Conservation (phyloP, 2,888 invertebrate genomes). For the Archips xylosteana region DNA sequence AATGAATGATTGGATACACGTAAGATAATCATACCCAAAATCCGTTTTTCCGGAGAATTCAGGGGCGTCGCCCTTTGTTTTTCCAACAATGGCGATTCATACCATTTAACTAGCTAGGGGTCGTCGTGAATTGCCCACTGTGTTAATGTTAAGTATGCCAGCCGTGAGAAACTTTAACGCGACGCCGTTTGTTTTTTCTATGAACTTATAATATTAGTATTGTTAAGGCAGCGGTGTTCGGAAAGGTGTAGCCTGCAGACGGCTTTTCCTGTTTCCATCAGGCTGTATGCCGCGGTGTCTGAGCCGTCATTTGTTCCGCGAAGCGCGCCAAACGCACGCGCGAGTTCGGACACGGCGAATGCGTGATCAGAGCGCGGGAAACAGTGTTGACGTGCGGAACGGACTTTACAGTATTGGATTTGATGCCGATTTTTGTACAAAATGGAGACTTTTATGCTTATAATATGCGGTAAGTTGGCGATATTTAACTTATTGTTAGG, state of each 20-base stretch:
- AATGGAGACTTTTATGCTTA: conserved; percentile 69
- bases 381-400: conserved; percentile 58
- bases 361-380: conserved; percentile 45
- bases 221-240: conserved; percentile 46
- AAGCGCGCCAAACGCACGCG: conserved; percentile 75
- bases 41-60: conserved; percentile 12
- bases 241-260: conserved; percentile 38
- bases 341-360: conserved; percentile 54
- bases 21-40: background rate
- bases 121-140: conserved; percentile 64
- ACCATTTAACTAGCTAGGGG: conserved; percentile 53
- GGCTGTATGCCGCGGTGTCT: conserved; percentile 47
- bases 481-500: background rate
- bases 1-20: background rate
- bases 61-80: conserved; percentile 50
- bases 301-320: conserved; percentile 68
- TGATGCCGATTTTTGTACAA: conserved; percentile 50
- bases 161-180: conserved; percentile 61
- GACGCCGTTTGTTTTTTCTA: conserved; percentile 46
- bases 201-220: conserved; percentile 32
- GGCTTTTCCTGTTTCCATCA: conserved; percentile 50
- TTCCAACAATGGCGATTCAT: conserved; percentile 68
- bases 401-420: conserved; percentile 43
- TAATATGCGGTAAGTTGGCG: conserved; percentile 72
- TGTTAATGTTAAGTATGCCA: conserved; percentile 54